Evolutionary conservation across 23 tunicate species (phyloP).

Genomic region (Trididemnum clinides): DNA sequence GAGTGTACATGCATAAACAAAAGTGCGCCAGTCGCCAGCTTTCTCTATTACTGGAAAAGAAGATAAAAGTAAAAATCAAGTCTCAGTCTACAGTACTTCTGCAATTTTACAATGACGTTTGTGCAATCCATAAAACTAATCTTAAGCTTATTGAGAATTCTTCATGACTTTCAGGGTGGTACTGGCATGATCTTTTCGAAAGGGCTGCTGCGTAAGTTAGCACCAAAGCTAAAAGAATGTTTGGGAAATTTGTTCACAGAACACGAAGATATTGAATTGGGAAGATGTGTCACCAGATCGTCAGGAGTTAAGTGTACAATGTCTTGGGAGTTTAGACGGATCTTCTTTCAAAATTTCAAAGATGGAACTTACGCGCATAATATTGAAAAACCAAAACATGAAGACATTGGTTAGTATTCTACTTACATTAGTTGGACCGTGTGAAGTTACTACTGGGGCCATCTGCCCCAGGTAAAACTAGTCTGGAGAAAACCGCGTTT

Average conservation of each 20-base stretch:
- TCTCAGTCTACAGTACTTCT: too few species aligned
- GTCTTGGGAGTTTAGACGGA: slow-evolving; percentile 37
- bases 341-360: slow-evolving; percentile 68
- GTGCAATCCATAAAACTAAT: too few species aligned
- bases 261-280: slow-evolving; percentile 95
- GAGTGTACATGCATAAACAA: too few species aligned
- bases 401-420: background rate
- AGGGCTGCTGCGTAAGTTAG: slow-evolving; percentile 46
- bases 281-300: slow-evolving; percentile 61
- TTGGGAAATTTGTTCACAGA: slow-evolving; percentile 52
- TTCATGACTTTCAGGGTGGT: slow-evolving; percentile 56
- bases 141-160: too few species aligned
- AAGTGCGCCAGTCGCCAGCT: too few species aligned
- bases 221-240: slow-evolving; percentile 62
- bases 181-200: slow-evolving; percentile 70
- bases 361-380: slow-evolving; percentile 18
- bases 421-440: too few species aligned
- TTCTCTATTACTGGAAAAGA: too few species aligned
- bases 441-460: too few species aligned
- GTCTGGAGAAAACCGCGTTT: too few species aligned
- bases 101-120: too few species aligned
- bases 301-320: slow-evolving; percentile 57
- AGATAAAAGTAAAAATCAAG: too few species aligned
- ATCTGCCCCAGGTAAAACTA: too few species aligned
- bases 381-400: background rate